These are phyloP conservation scores for Hetaerina titia DNA, from an alignment of 2,888 invertebrate genomes.

Conservation along the genomic window DNA sequence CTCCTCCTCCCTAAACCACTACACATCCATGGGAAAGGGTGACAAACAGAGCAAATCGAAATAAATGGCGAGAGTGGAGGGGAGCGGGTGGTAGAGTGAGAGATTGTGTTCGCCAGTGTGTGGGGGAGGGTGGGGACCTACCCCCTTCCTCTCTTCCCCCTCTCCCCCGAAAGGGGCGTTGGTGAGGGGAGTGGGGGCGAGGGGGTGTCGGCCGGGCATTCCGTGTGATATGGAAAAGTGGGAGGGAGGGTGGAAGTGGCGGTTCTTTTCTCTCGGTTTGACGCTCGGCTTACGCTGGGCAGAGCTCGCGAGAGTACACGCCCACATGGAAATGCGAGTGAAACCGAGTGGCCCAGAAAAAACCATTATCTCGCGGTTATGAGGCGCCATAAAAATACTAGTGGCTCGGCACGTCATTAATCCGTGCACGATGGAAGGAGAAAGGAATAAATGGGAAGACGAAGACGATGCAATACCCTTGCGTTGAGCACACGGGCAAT, in stretches of 20 bases:
- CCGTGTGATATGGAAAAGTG: no score
- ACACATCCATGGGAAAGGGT: background rate
- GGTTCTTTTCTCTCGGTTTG: background rate
- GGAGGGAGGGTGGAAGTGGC: background rate
- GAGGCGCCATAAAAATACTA: background rate
- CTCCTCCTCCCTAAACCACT: background rate
- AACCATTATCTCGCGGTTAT: constrained; percentile 20
- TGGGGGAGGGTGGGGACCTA: no score
- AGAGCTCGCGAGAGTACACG: background rate
- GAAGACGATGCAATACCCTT: background rate
- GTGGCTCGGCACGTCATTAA: background rate
- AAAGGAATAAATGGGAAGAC: background rate
- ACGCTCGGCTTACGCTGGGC: background rate
- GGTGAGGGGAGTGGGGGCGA: background rate
- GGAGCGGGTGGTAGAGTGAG: background rate
- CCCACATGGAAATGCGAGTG: constrained; percentile 30
- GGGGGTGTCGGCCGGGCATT: background rate
- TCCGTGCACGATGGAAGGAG: background rate
- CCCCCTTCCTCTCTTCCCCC: no score
- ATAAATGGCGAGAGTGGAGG: background rate
- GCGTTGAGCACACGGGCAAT: background rate
- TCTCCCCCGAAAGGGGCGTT: no score
- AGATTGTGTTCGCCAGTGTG: no score
- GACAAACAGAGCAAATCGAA: constrained; percentile 14
- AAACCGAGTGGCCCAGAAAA: constrained; percentile 39